Evolutionary conservation across 1,140 invertebrate species (phyloP), one percentile per base, ranked within the genome.

Genomic region (Drosophila tropicalis): DNA sequence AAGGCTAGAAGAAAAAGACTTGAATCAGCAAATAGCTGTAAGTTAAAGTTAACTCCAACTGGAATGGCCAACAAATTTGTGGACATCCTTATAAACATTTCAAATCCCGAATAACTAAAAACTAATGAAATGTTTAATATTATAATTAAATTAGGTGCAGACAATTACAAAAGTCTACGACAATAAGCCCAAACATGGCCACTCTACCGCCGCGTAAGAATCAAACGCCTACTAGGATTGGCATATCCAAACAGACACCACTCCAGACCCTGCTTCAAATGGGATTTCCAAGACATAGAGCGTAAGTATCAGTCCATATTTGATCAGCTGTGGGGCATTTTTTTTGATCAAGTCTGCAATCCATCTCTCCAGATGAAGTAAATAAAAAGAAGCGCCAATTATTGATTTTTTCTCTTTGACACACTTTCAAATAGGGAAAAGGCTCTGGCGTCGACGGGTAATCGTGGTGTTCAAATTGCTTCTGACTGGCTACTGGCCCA

Each of bases 401-500:
- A 80, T 87, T 89, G 84, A 87, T 82, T 86, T 82, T 67, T 69
- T 62, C 29, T 29, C 29, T 6, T 40, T 19, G 47, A 29, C 15
- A 40, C 57, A 17, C 54, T 64, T 51, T 19, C 41, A 29, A 15
- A 29, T 19, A 98, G 97, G 34, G 95, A 97, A 90, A 98, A 98
- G 92, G 97, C 97, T 17, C 92, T 98, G 67, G 96, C 97, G 17
- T 97, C 97, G n/a, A 98, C 97, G 10, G 97, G 97, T 22, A 95
- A 98, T 91, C 93, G 95, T 36, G 96, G 97, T 63, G 95, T 97
- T 57, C 96, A 97, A 91, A 93, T 98, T 64, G 97, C 97, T 5
- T 96, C 96, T 1, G 97, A 98, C 87, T 98, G 97, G 97, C 92
- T 98, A 1, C 90, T 98, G 60, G 96, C 97, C 10, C 97, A 98